Evolutionary conservation across 2,113 vertebrate genomes (phyloP), one percentile per base, ranked within the genome.

Genomic region (Apteryx mantelli): DNA sequence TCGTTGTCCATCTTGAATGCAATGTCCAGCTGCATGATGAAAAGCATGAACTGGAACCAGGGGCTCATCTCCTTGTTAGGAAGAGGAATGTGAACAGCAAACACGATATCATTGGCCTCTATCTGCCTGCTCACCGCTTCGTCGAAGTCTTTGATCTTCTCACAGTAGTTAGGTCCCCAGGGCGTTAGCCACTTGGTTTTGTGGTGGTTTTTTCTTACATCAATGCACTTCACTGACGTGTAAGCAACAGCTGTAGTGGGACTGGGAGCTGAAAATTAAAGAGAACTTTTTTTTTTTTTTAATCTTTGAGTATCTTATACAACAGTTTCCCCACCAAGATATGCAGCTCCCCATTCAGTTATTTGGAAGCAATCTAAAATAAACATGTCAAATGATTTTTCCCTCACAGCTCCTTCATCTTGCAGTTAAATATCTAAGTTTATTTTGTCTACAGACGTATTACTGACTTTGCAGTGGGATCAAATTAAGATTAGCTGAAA

Each of bases 31-130:
- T 99, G 99, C 93, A 99, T 97, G 97, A 99, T 98, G 94, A 99
- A 98, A 13, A 99, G 97, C 98, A 99, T 99, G 92, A 99, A 99
- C 95, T 99, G 99, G 98, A 99, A 99, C 99, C 99, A 99, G 78
- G 99, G 98, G 92, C 99, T 99, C 99, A 99, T 99, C 98, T 99
- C 99, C 96, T 98, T 99, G 91, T 87, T 76, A 16, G 98, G 98
- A 77, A 98, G 97, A 2, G 99, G 99, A 46, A 99, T 97, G 88
- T 99, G 99, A 69, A 99, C 98, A 0, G 99, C 98, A 66, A 99
- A 99, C 26, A 99, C 99, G 7, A 99, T 99, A 89, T 99, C 98
- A 26, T 99, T 99, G 93, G 99, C 99, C 94, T 99, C 99, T 1
- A 99, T 99, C 97, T 98, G 98, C 93, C 98, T 98, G 66, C 98